Evolutionary conservation across 2,797 vertebrate genomes (phyloP).

Genomic region (Malurus leucopterus): DNA sequence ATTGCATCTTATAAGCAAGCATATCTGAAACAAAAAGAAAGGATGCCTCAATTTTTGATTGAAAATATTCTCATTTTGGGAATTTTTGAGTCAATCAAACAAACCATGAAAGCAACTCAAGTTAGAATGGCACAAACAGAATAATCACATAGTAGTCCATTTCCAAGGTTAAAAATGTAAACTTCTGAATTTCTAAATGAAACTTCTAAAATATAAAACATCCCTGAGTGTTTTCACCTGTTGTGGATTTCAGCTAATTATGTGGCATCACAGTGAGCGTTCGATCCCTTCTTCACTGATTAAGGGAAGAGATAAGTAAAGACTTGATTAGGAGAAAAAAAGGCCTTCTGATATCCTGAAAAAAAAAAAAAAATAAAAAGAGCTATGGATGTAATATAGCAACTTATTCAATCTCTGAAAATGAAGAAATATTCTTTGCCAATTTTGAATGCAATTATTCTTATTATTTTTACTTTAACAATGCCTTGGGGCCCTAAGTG

Average conservation of each 20-base stretch:
- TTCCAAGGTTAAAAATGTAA: background rate
- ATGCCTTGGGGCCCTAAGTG: background rate
- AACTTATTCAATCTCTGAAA: background rate
- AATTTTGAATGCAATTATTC: slow-evolving; percentile 17
- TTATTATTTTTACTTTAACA: slow-evolving; percentile 31
- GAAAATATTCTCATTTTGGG: background rate
- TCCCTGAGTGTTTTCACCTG: background rate
- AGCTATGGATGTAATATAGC: background rate
- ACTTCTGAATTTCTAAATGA: background rate
- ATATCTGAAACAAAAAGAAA: background rate
- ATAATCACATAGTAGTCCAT: background rate
- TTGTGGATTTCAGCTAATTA: background rate
- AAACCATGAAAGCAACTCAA: background rate
- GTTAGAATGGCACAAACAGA: background rate
- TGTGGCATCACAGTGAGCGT: background rate
- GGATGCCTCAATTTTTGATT: background rate
- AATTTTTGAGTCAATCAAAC: background rate
- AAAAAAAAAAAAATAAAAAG: background rate
- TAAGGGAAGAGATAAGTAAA: background rate
- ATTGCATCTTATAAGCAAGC: background rate
- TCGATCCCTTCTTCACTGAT: background rate
- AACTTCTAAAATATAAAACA: background rate
- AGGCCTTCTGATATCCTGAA: background rate
- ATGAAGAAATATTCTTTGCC: background rate
- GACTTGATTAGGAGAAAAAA: background rate